Conservation (phyloP, 2,888 invertebrate species). For the Luperina nickerlii region DNA sequence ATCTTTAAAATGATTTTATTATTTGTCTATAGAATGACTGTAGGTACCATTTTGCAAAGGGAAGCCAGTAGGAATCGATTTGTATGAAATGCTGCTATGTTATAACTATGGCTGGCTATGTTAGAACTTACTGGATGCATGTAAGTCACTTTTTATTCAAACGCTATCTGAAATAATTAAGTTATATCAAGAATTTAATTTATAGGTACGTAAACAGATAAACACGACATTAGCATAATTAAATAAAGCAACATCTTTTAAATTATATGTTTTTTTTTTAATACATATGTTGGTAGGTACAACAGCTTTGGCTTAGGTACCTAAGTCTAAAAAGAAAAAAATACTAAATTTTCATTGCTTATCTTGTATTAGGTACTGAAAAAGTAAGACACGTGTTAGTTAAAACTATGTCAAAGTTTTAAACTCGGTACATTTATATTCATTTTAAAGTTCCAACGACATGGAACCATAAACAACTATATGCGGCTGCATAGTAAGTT, state of each 20-base stretch:
- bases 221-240: no score
- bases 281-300: no score
- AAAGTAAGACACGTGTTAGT: not conserved
- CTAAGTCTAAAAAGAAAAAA: not conserved
- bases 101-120: no score
- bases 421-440: not conserved
- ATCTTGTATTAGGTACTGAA: not conserved
- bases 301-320: no score
- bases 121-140: constrained; percentile 13
- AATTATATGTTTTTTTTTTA: no score
- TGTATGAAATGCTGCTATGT: no score
- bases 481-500: constrained; percentile 6
- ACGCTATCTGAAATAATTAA: not conserved
- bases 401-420: constrained; percentile 7
- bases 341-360: not conserved
- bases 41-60: no score
- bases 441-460: constrained; percentile 11
- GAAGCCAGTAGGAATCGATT: no score
- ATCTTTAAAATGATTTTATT: no score
- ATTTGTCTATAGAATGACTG: no score
- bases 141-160: not conserved
- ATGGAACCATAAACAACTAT: constrained; percentile 8
- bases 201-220: no score
- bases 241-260: not conserved
- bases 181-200: not conserved